Conservation (phyloP, 2,888 invertebrate species). For the Alloplasta piceator region DNA sequence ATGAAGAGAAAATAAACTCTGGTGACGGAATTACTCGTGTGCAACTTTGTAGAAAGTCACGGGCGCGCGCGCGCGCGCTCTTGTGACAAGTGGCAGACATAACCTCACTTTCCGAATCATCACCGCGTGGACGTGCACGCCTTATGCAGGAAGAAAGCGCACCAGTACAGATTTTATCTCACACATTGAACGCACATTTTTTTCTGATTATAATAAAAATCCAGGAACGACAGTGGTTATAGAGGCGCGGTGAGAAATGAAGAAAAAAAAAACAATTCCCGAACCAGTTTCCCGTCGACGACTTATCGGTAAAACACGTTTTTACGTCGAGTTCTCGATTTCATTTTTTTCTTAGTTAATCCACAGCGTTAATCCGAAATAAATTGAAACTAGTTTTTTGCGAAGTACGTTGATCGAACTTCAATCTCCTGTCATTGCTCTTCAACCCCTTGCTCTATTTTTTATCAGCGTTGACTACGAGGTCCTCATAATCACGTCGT, state of each 20-base stretch:
- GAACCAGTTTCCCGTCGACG: background rate
- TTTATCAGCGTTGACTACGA: conserved; percentile 6
- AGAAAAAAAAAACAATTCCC: background rate
- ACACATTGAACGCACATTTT: background rate
- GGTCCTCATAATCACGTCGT: conserved; percentile 23
- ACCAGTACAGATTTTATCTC: background rate
- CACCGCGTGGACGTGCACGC: conserved; percentile 45
- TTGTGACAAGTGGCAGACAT: conserved; percentile 60
- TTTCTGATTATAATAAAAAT: background rate
- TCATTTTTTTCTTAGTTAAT: background rate
- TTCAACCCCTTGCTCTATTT: conserved; percentile 29
- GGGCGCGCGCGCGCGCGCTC: conserved; percentile 57
- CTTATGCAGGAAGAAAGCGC: conserved; percentile 5
- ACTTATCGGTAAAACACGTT: background rate
- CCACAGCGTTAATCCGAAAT: conserved; percentile 28
- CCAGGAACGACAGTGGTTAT: too few species aligned
- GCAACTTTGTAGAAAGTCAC: conserved; percentile 47
- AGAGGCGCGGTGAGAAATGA: background rate
- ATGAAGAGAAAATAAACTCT: background rate
- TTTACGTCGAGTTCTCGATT: background rate
- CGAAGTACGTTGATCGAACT: conserved; percentile 41
- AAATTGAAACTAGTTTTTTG: conserved; percentile 3
- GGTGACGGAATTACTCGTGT: background rate
- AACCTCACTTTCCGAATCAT: conserved; percentile 52
- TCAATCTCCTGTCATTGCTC: conserved; percentile 52